These are phyloP conservation scores for Microtus montanus DNA, from an alignment of 2,113 vertebrate genomes.

Conservation along the genomic window DNA sequence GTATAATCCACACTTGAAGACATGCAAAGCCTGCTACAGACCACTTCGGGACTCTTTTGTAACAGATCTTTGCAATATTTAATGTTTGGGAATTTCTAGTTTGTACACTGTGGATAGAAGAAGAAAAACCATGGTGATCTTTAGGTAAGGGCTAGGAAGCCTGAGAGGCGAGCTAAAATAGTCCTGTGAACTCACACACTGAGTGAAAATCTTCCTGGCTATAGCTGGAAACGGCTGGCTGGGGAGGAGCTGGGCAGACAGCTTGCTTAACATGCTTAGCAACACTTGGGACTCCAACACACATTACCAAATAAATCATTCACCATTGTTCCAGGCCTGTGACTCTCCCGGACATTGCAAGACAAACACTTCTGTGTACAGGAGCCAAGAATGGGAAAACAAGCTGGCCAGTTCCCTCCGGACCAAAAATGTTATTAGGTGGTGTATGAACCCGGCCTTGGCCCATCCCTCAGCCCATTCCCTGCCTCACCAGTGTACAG, in stretches of 20 bases:
- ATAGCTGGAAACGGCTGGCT: neutral
- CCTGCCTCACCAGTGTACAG: neutral
- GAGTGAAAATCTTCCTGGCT: neutral
- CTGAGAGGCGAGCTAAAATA: neutral
- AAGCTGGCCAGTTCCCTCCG: slow-evolving; percentile 12
- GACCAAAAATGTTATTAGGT: neutral
- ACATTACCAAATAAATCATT: slow-evolving; percentile 60
- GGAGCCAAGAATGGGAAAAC: slow-evolving; percentile 54
- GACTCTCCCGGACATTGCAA: neutral
- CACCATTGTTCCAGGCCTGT: slow-evolving; percentile 56
- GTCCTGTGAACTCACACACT: neutral
- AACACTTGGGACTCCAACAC: slow-evolving; percentile 49
- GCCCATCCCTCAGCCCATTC: neutral
- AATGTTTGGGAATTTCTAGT: neutral
- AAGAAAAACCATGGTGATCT: neutral
- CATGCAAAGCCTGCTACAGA: neutral
- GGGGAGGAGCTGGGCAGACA: neutral
- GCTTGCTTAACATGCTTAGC: slow-evolving; percentile 31
- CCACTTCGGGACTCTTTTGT: no score
- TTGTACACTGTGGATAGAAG: rapidly evolving
- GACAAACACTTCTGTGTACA: slow-evolving; percentile 50
- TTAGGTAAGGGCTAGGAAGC: neutral
- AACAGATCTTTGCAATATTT: neutral
- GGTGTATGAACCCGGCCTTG: neutral
- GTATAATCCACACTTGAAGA: neutral